Conservation (phyloP, 2,797 vertebrate genomes). For the Hyperoplus immaculatus region DNA sequence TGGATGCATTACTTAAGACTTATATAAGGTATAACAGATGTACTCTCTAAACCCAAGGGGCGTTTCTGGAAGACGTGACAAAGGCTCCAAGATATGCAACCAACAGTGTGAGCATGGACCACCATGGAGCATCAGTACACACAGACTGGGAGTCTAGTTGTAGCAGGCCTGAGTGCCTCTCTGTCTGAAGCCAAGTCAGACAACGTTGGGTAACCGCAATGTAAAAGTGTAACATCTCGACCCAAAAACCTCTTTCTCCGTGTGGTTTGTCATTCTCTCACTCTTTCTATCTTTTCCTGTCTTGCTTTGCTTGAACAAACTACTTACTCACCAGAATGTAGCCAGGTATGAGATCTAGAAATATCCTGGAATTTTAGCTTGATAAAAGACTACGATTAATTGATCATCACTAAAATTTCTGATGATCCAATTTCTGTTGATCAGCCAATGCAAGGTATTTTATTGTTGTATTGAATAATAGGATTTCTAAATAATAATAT, state of each 20-base stretch:
- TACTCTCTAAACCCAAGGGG: conserved; percentile 48
- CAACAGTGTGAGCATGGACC: conserved; percentile 68
- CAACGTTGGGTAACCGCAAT: conserved; percentile 66
- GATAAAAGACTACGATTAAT: background rate
- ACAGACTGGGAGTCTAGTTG: conserved; percentile 69
- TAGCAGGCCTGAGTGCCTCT: conserved; percentile 71
- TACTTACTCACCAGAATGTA: conserved; percentile 19
- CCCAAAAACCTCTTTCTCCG: conserved; percentile 62
- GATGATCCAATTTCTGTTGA: conserved; percentile 3
- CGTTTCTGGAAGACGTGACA: conserved; percentile 55
- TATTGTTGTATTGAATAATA: background rate
- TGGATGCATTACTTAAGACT: conserved; percentile 45
- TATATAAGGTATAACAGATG: conserved; percentile 57
- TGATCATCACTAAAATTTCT: conserved; percentile 1
- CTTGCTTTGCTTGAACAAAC: conserved; percentile 30
- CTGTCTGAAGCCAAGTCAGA: conserved; percentile 78
- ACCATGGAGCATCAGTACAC: conserved; percentile 69
- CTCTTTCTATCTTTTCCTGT: conserved; percentile 28
- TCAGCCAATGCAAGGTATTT: background rate
- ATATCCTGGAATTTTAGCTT: conserved; percentile 6
- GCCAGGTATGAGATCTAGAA: conserved; percentile 8
- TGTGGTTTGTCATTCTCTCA: conserved; percentile 48
- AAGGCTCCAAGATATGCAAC: conserved; percentile 65
- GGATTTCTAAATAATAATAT: background rate
- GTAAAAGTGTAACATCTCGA: conserved; percentile 73